Base-by-base conservation (phyloP, 2,113 vertebrate genomes). In the Seriola quinqueradiata region DNA sequence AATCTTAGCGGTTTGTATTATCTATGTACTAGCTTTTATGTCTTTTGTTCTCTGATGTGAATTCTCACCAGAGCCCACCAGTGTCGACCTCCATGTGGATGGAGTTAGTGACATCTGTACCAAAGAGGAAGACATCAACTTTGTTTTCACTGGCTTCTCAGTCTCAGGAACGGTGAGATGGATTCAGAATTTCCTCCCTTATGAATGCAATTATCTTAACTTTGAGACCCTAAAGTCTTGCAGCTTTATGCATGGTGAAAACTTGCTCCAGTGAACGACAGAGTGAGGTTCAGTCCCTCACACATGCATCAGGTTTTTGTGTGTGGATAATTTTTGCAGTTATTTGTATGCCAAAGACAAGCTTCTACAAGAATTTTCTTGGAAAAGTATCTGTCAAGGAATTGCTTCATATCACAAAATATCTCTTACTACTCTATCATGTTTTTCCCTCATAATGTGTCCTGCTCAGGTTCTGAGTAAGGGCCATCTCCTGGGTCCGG, bases 111-210 rank as follows among this genome's bases (percentile, higher is more conserved):
- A 99, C 89, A 97, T 99, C 90, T 99, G 98, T 91, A 99, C 97
- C 0, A 98, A 97, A 93, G 98, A 98, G 71, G 96, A 98, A 17
- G 98, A 99, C 93, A 97, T 99, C 89, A 98, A 99, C 92, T 99
- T 99, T 66, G 95, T 99, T 59, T 99, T 99, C 88, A 99, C 97
- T 0, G 98, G 98, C 5, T 99, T 99, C 90, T 98, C 97, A 0
- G 97, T 99, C 77, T 96, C 96, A 0, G 98, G 98, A 94, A 96
- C 95, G 96, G 98, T 99, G 82, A 92, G 92, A 60, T 34, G 34
- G 40, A 2, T 90, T 40, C 10, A 17, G 3, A 2, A 36, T 38
- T 61, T 70, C 8, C 5, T 57, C 6, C 14, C 23, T 46, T 9
- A 4, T 9, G 2, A 42, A 42, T 42, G 8, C 2, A 10, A 42